Evolutionary conservation across 2,888 invertebrate species (phyloP).

Genomic region (Clusia tigrina): DNA sequence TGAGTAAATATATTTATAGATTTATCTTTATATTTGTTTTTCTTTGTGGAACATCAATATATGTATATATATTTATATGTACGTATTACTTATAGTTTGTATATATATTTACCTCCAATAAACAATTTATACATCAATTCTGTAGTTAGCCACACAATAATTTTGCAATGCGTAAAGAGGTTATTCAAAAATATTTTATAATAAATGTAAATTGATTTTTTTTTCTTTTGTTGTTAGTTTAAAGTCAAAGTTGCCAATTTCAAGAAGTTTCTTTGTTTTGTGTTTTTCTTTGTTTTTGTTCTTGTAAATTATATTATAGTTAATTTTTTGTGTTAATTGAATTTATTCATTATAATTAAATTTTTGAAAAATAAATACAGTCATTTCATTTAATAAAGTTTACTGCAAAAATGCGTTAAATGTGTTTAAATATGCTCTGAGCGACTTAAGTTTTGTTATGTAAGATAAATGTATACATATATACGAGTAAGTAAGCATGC

Average conservation of each 20-base stretch:
- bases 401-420: slow-evolving; percentile 44
- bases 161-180: no score
- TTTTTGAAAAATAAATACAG: slow-evolving; percentile 57
- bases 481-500: not conserved
- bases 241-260: not conserved
- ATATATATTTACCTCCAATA: no score
- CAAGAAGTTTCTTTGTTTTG: not conserved
- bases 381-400: slow-evolving; percentile 37
- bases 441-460: slow-evolving; percentile 44
- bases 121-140: no score
- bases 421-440: slow-evolving; percentile 57
- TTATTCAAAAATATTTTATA: no score
- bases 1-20: no score
- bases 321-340: slow-evolving; percentile 6
- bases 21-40: no score
- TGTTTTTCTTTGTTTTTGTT: no score
- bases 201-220: no score
- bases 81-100: no score
- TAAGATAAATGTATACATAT: slow-evolving; percentile 13
- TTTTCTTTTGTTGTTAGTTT: not conserved
- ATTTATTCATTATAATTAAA: slow-evolving; percentile 30
- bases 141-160: no score
- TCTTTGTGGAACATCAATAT: no score
- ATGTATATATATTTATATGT: no score
- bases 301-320: not conserved